A percentile compares a stretch with the other conserved stretches of the same genome.
Evolutionary conservation across 2,888 invertebrate genomes (phyloP).

Genomic region (Eupithecia exiguata): DNA sequence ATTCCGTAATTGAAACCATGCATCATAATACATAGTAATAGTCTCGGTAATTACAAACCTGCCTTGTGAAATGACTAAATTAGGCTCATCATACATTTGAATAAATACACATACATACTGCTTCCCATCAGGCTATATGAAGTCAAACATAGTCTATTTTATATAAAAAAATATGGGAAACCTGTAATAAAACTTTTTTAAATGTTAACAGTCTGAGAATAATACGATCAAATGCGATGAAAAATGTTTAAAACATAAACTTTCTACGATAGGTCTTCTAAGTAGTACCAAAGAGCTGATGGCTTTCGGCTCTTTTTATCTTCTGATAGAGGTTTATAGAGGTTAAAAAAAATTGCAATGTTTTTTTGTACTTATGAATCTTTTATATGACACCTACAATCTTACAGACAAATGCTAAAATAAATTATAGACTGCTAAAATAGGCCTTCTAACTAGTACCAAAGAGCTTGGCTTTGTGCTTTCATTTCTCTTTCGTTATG

Average conservation of each 20-base stretch:
- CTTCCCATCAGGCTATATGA: background rate
- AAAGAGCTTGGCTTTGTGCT: too few species aligned
- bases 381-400: too few species aligned
- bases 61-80: background rate
- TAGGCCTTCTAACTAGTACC: too few species aligned
- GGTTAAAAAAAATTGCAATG: too few species aligned
- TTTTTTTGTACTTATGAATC: too few species aligned
- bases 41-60: background rate
- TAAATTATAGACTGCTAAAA: too few species aligned
- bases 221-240: background rate
- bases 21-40: background rate
- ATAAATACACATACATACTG: too few species aligned
- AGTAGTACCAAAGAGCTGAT: background rate
- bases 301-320: background rate
- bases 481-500: background rate
- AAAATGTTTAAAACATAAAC: background rate
- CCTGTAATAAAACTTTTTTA: background rate
- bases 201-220: background rate
- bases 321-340: too few species aligned
- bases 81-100: background rate
- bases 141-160: background rate
- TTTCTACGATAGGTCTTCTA: background rate
- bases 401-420: too few species aligned
- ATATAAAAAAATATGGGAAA: background rate
- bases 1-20: background rate